A percentile compares a stretch with the other conserved stretches of the same genome.
Evolutionary conservation across 2,797 vertebrate genomes (phyloP).

Genomic region (Vespertilio murinus): DNA sequence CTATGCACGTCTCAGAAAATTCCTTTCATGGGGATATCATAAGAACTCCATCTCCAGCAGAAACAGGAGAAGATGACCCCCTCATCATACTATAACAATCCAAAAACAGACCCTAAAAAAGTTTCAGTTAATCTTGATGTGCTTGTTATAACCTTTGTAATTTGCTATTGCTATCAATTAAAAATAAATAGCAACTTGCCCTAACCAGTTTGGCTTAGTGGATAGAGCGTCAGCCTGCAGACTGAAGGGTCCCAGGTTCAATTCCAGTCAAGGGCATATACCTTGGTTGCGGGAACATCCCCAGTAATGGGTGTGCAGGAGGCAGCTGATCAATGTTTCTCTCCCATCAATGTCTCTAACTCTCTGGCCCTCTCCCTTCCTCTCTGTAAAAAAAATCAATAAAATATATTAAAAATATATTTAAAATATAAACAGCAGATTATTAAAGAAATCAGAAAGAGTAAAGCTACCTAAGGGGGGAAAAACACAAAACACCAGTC

Average conservation of each 20-base stretch:
- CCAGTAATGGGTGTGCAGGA: too few species aligned
- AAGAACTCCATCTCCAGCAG: neutral
- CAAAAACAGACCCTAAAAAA: neutral
- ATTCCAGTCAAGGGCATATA: too few species aligned
- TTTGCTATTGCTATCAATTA: neutral
- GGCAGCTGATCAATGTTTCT: too few species aligned
- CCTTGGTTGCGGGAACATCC: too few species aligned
- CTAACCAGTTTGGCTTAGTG: too few species aligned
- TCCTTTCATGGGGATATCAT: neutral
- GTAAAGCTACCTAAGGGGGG: neutral
- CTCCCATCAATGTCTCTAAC: too few species aligned
- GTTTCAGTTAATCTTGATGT: neutral
- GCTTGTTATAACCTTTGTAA: neutral
- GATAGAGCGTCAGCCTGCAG: too few species aligned
- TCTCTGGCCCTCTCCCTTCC: too few species aligned
- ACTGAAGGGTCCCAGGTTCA: too few species aligned
- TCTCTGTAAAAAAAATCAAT: too few species aligned
- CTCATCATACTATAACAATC: neutral
- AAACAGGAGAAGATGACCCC: neutral
- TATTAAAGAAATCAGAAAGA: neutral
- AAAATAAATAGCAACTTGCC: neutral
- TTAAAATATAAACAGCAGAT: neutral
- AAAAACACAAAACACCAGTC: too few species aligned
- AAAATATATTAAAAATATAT: too few species aligned
- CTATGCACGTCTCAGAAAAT: neutral